Evolutionary conservation across 2,888 invertebrate species (phyloP).

Genomic region (Caenorhabditis zanzibari): DNA sequence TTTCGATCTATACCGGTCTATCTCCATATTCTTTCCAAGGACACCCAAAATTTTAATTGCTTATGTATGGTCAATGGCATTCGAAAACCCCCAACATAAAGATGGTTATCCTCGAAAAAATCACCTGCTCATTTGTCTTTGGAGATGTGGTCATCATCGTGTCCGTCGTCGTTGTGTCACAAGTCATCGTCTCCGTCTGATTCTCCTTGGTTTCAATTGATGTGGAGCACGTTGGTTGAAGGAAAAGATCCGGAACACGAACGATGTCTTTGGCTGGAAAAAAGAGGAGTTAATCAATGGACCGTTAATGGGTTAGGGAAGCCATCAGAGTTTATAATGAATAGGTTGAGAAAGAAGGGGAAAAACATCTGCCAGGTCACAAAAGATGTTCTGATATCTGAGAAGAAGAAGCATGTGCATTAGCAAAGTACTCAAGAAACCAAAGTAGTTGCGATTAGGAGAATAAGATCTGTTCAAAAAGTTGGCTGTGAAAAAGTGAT

Average conservation of each 20-base stretch:
- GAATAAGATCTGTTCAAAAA: too few species aligned
- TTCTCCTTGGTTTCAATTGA: conserved; percentile 32
- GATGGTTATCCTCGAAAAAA: conserved; percentile 27
- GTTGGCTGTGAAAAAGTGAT: too few species aligned
- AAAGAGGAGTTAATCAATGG: conserved; percentile 27
- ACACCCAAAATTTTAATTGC: conserved; percentile 33
- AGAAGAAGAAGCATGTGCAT: conserved; percentile 19
- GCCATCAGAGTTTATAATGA: background rate
- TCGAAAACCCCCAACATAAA: conserved; percentile 12
- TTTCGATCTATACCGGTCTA: conserved; percentile 3
- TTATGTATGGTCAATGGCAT: background rate
- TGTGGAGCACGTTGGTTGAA: conserved; percentile 19
- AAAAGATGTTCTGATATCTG: conserved; percentile 24
- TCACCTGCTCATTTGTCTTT: conserved; percentile 49
- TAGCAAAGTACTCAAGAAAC: background rate
- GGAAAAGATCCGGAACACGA: conserved; percentile 44
- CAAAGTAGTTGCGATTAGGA: too few species aligned
- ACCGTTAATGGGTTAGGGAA: conserved; percentile 16
- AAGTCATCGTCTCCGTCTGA: conserved; percentile 42
- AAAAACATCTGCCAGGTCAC: conserved; percentile 33
- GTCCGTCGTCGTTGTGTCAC: conserved; percentile 45
- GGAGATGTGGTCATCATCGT: background rate
- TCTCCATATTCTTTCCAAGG: background rate
- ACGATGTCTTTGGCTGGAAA: conserved; percentile 73
- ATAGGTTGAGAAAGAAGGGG: background rate